Evolutionary conservation across 2,888 invertebrate species (phyloP).

Genomic region (Acanthosepion esculentum): DNA sequence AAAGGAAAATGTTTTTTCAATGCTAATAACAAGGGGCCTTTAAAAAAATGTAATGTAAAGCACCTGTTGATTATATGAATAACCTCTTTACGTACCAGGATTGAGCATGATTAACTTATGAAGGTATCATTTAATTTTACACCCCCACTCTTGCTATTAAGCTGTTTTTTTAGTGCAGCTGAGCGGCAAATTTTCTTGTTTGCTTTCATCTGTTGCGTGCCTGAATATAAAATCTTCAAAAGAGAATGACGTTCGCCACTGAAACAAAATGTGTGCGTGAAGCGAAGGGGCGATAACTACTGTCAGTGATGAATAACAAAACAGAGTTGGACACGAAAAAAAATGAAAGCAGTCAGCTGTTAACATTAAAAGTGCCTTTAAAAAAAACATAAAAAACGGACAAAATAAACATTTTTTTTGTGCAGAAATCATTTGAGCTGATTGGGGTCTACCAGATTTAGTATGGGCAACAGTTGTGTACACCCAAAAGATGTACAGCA

Average conservation of each 20-base stretch:
- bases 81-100: neutral
- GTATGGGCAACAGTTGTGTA: neutral
- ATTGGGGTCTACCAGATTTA: neutral
- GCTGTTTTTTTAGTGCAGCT: neutral
- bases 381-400: neutral
- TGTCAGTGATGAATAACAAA: neutral
- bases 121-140: neutral
- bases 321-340: neutral
- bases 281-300: neutral
- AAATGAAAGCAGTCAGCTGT: neutral
- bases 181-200: neutral
- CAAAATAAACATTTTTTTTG: neutral
- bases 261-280: neutral
- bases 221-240: neutral
- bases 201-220: neutral
- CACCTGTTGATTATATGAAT: neutral
- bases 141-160: neutral
- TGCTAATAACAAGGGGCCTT: too few relatives aligned
- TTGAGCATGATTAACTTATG: neutral
- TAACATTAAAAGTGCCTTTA: neutral
- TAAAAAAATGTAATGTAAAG: neutral
- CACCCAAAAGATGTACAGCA: neutral
- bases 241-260: neutral
- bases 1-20: too few relatives aligned
- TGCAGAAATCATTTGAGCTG: neutral